Conservation (phyloP, 2,888 invertebrate species). For the Idaea biselata region DNA sequence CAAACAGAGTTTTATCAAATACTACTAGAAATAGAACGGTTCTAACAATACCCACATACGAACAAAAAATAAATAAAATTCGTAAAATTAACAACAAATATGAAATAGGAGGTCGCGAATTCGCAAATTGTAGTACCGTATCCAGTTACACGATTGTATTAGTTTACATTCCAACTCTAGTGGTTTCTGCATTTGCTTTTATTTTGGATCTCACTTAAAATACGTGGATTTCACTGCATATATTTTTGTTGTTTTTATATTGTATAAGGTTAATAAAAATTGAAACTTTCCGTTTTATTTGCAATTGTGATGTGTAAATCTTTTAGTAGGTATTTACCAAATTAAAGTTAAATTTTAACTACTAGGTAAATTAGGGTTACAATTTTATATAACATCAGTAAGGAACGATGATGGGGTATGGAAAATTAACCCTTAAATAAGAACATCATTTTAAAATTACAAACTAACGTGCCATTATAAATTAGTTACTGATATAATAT, state of each 20-base stretch:
- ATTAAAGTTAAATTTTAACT: too few relatives aligned
- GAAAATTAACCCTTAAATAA: too few relatives aligned
- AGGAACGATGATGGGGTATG: too few relatives aligned
- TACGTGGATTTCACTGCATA: too few relatives aligned
- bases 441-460: too few relatives aligned
- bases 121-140: conserved; percentile 30
- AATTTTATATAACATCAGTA: too few relatives aligned
- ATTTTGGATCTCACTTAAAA: conserved; percentile 37
- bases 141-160: conserved; percentile 20
- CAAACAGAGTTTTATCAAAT: conserved; percentile 31
- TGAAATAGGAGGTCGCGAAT: conserved; percentile 43
- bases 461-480: too few relatives aligned
- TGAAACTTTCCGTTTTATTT: too few relatives aligned
- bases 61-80: conserved; percentile 68
- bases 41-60: conserved; percentile 40
- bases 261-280: not conserved
- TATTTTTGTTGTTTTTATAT: not conserved
- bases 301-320: too few relatives aligned
- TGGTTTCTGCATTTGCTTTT: conserved; percentile 27
- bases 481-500: too few relatives aligned
- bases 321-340: too few relatives aligned
- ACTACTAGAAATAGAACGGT: conserved; percentile 52
- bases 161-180: conserved; percentile 21
- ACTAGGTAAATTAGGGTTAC: too few relatives aligned
- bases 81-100: conserved; percentile 63